phyloP scores from a whole-genome alignment of 1,140 invertebrate genomes.

The Drosophila pachea region DNA sequence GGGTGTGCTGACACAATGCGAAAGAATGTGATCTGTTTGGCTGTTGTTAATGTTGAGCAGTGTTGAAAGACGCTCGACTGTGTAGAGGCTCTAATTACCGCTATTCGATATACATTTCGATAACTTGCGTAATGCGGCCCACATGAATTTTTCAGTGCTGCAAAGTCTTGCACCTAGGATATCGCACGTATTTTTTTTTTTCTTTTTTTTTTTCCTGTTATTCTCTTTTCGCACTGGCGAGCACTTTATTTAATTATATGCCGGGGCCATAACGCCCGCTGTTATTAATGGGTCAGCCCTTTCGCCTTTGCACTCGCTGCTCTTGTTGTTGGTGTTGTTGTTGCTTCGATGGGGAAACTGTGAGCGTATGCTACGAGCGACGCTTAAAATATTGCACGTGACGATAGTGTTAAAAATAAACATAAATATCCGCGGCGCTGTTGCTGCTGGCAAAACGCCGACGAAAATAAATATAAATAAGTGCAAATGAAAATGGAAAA shows the following conservation, averaged over 20 bases:
- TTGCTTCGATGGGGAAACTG: conserved; percentile 27
- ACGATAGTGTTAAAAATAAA: conserved; percentile 62
- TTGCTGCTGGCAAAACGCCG: conserved; percentile 18
- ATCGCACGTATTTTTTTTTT: not conserved
- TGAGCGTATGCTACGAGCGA: conserved; percentile 6
- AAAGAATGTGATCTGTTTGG: not conserved
- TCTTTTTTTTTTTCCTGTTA: not conserved
- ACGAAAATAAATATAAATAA: conserved; percentile 66
- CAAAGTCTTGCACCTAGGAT: not conserved
- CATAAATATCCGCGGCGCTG: conserved; percentile 58
- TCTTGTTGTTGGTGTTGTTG: conserved; percentile 4
- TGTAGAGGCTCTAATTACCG: not conserved
- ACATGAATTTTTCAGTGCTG: not conserved
- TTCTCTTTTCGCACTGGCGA: not conserved
- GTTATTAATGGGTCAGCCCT: conserved; percentile 19
- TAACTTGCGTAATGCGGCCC: not conserved
- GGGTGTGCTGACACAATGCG: not conserved
- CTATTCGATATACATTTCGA: not conserved
- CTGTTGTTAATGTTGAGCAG: not conserved
- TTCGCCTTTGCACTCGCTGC: conserved; percentile 5
- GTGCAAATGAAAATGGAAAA: conserved; percentile 63
- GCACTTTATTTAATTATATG: conserved; percentile 29
- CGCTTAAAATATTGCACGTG: conserved; percentile 50
- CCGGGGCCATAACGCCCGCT: conserved; percentile 1
- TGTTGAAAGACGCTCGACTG: not conserved